phyloP scores from a whole-genome alignment of 2,797 vertebrate species.

The Thamnophis elegans region DNA sequence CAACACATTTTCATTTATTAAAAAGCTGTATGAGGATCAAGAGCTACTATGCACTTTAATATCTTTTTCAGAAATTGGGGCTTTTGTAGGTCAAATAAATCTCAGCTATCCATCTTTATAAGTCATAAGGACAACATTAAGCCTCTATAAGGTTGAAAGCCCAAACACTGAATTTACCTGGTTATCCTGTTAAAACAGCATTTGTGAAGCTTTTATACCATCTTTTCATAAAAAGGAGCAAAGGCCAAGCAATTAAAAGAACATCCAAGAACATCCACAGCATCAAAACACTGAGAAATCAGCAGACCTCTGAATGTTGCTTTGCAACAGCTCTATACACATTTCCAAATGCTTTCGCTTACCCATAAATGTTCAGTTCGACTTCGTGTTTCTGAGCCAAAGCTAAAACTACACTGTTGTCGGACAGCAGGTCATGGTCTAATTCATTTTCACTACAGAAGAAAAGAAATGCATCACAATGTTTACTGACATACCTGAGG shows the following conservation, averaged over 20 bases:
- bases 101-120: neutral
- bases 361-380: constrained; percentile 84
- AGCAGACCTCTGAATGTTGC: too few species aligned
- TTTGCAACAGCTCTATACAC: neutral
- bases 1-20: neutral
- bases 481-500: neutral
- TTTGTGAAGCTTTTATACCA: neutral
- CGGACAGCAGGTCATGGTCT: constrained; percentile 67
- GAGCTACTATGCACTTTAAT: neutral
- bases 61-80: neutral
- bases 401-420: constrained; percentile 74
- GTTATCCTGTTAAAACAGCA: neutral
- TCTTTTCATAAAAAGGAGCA: neutral
- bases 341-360: constrained; percentile 54
- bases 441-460: constrained; percentile 83
- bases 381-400: constrained; percentile 86
- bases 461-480: constrained; percentile 21
- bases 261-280: neutral
- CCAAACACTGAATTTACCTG: neutral
- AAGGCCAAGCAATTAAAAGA: neutral
- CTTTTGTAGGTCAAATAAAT: neutral
- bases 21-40: neutral
- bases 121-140: neutral
- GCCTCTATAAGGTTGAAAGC: neutral
- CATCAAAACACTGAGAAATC: neutral